These are phyloP conservation scores for Samia ricini DNA, from an alignment of 1,140 invertebrate genomes.

Conservation along the genomic window DNA sequence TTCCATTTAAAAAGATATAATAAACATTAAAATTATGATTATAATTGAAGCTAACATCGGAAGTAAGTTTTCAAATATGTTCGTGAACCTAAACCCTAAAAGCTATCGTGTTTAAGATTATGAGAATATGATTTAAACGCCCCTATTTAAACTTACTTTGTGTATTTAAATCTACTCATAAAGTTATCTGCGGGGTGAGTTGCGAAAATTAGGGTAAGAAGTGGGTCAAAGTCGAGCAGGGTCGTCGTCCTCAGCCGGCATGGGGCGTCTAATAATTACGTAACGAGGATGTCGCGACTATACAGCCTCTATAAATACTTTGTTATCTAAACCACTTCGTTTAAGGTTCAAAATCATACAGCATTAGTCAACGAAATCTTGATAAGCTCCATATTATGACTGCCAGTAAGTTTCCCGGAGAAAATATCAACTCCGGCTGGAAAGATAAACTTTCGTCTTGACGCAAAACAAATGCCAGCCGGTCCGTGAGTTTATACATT, in stretches of 20 bases:
- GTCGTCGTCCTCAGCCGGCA: conserved; percentile 48
- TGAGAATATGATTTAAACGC: not conserved
- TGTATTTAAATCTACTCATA: not conserved
- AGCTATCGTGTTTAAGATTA: no score
- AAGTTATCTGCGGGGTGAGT: conserved; percentile 34
- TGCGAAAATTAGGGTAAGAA: conserved; percentile 68
- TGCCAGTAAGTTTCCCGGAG: conserved; percentile 18
- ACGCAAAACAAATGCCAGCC: conserved; percentile 21
- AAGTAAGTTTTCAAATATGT: no score
- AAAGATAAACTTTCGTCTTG: conserved; percentile 23
- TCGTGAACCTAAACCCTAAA: no score
- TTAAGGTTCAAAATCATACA: conserved; percentile 23
- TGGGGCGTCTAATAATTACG: conserved; percentile 64
- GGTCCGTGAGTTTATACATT: conserved; percentile 11
- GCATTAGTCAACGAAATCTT: conserved; percentile 3
- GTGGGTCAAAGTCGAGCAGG: conserved; percentile 70
- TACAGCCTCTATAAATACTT: conserved; percentile 18
- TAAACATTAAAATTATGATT: no score
- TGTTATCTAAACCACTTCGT: conserved; percentile 21
- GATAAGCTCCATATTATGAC: conserved; percentile 27
- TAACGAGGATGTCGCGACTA: conserved; percentile 47
- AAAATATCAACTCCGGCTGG: conserved; percentile 17
- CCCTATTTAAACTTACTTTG: no score
- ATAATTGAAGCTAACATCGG: no score
- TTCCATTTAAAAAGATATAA: no score